A percentile compares a stretch with the other conserved stretches of the same genome.
Conservation (phyloP, 1,140 invertebrate species). For the Oryzaephilus surinamensis region DNA sequence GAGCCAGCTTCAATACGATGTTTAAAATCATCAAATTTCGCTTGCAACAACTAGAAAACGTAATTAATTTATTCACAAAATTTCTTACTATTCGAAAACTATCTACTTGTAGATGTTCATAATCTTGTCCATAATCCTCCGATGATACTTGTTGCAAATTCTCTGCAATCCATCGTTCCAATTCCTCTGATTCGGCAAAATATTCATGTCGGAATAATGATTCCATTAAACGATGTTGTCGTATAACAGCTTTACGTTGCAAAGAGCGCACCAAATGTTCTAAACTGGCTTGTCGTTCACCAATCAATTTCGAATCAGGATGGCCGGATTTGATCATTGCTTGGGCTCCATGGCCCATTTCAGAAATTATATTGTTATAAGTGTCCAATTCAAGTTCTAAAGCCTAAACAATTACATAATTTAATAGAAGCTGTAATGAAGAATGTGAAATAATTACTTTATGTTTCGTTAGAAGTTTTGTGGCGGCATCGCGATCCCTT, state of each 20-base stretch:
- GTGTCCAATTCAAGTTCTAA: constrained; percentile 88
- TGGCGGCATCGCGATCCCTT: constrained; percentile 77
- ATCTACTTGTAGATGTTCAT: constrained; percentile 81
- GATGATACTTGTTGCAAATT: constrained; percentile 81
- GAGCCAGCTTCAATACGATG: constrained; percentile 82
- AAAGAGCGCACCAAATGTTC: constrained; percentile 70
- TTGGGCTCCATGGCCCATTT: constrained; percentile 81
- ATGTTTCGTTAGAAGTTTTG: constrained; percentile 84
- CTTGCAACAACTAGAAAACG: constrained; percentile 53
- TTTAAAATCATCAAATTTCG: constrained; percentile 94
- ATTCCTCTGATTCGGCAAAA: constrained; percentile 78
- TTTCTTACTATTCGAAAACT: background rate
- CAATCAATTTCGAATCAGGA: constrained; percentile 70
- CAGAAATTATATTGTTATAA: constrained; percentile 81
- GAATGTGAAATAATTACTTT: constrained; percentile 54
- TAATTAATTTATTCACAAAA: background rate
- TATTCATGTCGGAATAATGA: constrained; percentile 90
- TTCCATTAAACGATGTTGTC: constrained; percentile 80
- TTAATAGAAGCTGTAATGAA: constrained; percentile 4
- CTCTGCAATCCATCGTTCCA: constrained; percentile 91
- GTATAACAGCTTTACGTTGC: constrained; percentile 65
- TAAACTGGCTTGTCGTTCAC: constrained; percentile 64
- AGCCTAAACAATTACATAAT: constrained; percentile 44
- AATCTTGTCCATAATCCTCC: constrained; percentile 96
- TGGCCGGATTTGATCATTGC: constrained; percentile 65